Evolutionary conservation across 1,140 invertebrate genomes (phyloP), one percentile per base, ranked within the genome.

Genomic region (Drosophila chauvacae): DNA sequence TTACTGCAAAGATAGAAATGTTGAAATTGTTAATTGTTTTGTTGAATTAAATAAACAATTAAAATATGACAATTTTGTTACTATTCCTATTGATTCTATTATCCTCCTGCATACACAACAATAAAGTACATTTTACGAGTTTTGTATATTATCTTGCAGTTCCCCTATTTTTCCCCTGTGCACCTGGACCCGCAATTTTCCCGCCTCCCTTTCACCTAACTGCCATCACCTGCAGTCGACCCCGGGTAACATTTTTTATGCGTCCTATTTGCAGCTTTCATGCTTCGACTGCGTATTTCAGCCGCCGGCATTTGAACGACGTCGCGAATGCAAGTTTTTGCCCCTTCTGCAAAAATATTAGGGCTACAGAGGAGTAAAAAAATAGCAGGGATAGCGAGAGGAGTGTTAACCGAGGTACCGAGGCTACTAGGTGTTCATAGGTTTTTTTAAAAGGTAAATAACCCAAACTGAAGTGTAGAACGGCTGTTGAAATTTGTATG

Each of bases 261-360:
- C 60, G 51, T 77, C 57, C 75, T 87, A 77, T 88, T 88, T 80
- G 85, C 77, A 87, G 80, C 84, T 80, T 88, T 88, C 85, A 88
- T 90, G 85, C 85, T 81, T 88, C 80, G 85, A 78, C 84, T 90
- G 80, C 65, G 85, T 75, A 88, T 90, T 84, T 69, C 68, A 74
- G 77, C 84, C 85, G 47, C 18, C 42, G 76, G 83, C 77, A 51
- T 70, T 77, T 59, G 45, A 56, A 51, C 48, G 58, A 65, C 68
- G 53, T 59, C 69, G 77, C 47, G 37, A 58, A 71, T 64, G 74
- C 71, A 88, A 83, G 62, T 68, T 83, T 88, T 85, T 77, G 71
- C 76, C 77, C 60, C 66, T 61, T 69, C 73, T 60, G 53, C 53
- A 65, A 61, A 61, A 64, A 64, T 41, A 66, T 65, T 39, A 9